Evolutionary conservation across 2,888 invertebrate genomes (phyloP).

Genomic region (Aphrophora alni): DNA sequence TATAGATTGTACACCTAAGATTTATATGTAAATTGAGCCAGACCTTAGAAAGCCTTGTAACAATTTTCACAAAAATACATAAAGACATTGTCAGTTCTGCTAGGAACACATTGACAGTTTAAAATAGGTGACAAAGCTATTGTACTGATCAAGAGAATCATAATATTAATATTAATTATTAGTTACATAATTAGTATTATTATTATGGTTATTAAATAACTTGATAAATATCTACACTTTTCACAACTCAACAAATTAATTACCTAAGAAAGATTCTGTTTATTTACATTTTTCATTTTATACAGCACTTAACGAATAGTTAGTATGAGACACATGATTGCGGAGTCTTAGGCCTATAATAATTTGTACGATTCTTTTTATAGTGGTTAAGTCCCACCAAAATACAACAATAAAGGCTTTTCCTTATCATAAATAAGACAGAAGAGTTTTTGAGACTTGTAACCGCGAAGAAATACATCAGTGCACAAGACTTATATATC

Average conservation of each 20-base stretch:
- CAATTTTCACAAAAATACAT: not conserved
- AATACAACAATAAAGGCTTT: constrained; percentile 9
- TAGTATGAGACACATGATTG: constrained; percentile 26
- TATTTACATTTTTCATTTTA: constrained; percentile 32
- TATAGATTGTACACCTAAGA: not conserved
- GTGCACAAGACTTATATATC: not conserved
- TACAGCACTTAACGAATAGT: not conserved
- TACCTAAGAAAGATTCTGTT: constrained; percentile 22
- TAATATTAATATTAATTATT: constrained; percentile 47
- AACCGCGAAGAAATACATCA: not conserved
- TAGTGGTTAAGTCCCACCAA: constrained; percentile 53
- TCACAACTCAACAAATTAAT: constrained; percentile 31
- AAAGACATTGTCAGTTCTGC: not conserved
- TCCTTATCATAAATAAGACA: not conserved
- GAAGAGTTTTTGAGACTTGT: not conserved
- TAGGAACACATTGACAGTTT: not conserved
- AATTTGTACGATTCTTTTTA: constrained; percentile 58
- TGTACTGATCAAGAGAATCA: constrained; percentile 21
- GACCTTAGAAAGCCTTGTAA: not conserved
- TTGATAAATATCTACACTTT: constrained; percentile 34
- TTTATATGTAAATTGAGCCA: not conserved
- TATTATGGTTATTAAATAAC: constrained; percentile 40
- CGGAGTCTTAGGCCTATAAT: constrained; percentile 56
- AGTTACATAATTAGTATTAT: constrained; percentile 44
- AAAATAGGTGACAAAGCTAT: not conserved